These are phyloP conservation scores for Chymomyza fuscimana DNA, from an alignment of 2,888 invertebrate genomes.

Conservation along the genomic window DNA sequence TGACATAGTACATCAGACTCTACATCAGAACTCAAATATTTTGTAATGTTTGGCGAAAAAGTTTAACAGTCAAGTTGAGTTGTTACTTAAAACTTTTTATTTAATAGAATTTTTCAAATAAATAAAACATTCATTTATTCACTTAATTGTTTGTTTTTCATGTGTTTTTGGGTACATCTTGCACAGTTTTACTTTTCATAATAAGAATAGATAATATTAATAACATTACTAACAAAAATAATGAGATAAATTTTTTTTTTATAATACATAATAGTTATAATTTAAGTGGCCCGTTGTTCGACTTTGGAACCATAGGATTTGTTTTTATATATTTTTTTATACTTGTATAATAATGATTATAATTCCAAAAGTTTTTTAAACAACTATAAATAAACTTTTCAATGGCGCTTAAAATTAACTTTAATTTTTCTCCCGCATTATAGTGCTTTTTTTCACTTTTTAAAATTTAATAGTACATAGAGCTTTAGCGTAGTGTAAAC, in stretches of 20 bases:
- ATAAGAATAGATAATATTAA: slow-evolving; percentile 63
- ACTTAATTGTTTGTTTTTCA: slow-evolving; percentile 49
- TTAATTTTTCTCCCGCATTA: slow-evolving; percentile 50
- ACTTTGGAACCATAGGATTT: slow-evolving; percentile 50
- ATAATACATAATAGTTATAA: slow-evolving; percentile 58
- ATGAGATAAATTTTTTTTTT: slow-evolving; percentile 48
- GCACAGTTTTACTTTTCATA: slow-evolving; percentile 66
- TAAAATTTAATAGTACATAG: slow-evolving; percentile 74
- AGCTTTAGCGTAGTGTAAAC: slow-evolving; percentile 70
- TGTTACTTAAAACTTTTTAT: slow-evolving; percentile 59
- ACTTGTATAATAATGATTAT: slow-evolving; percentile 43
- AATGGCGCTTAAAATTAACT: slow-evolving; percentile 41
- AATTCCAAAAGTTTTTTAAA: slow-evolving; percentile 57
- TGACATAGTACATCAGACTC: too few species aligned
- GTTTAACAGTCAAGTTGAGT: slow-evolving; percentile 9
- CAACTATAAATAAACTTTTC: slow-evolving; percentile 55
- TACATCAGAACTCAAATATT: too few species aligned
- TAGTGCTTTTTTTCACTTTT: slow-evolving; percentile 38
- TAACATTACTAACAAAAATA: slow-evolving; percentile 78
- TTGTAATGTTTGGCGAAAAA: too few species aligned
- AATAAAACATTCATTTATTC: slow-evolving; percentile 17
- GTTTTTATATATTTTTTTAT: slow-evolving; percentile 29
- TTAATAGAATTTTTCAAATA: slow-evolving; percentile 40
- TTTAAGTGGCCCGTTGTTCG: slow-evolving; percentile 51
- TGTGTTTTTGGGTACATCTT: slow-evolving; percentile 72